Conservation (phyloP, 1,140 invertebrate genomes). For the Cylas formicarius region DNA sequence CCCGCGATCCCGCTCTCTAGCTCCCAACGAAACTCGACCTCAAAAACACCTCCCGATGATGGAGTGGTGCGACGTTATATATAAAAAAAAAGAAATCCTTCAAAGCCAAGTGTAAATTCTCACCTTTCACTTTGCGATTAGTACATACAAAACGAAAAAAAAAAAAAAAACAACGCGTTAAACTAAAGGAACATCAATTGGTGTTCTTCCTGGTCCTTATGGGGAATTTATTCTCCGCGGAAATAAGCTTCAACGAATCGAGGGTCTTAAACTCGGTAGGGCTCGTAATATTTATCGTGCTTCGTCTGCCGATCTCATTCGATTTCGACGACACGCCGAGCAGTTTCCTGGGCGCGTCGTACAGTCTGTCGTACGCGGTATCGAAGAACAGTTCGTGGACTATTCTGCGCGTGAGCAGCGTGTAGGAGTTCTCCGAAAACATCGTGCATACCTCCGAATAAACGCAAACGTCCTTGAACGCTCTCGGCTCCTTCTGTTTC, state of each 20-base stretch:
- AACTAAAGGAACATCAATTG: conserved; percentile 16
- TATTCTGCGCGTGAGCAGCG: conserved; percentile 76
- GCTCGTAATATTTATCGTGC: conserved; percentile 18
- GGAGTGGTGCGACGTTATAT: no score
- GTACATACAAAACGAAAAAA: no score
- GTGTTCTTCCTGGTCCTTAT: conserved; percentile 28
- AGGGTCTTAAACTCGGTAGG: conserved; percentile 30
- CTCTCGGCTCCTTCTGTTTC: conserved; percentile 77
- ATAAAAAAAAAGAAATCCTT: no score
- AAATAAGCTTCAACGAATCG: conserved; percentile 37
- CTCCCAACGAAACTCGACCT: no score
- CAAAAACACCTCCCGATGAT: no score
- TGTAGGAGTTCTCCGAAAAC: conserved; percentile 70
- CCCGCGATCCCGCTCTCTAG: no score
- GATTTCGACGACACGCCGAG: background rate
- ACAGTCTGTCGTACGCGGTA: conserved; percentile 61
- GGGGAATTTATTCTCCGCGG: conserved; percentile 42
- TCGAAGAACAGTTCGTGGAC: conserved; percentile 93
- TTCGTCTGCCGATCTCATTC: conserved; percentile 17
- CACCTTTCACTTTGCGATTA: no score
- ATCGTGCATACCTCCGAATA: conserved; percentile 86
- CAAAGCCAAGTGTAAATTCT: no score
- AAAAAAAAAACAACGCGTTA: no score
- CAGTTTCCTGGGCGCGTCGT: conserved; percentile 26
- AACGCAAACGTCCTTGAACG: conserved; percentile 83